Evolutionary conservation across 1,140 invertebrate species (phyloP).

Genomic region (Macrobrachium rosenbergii): DNA sequence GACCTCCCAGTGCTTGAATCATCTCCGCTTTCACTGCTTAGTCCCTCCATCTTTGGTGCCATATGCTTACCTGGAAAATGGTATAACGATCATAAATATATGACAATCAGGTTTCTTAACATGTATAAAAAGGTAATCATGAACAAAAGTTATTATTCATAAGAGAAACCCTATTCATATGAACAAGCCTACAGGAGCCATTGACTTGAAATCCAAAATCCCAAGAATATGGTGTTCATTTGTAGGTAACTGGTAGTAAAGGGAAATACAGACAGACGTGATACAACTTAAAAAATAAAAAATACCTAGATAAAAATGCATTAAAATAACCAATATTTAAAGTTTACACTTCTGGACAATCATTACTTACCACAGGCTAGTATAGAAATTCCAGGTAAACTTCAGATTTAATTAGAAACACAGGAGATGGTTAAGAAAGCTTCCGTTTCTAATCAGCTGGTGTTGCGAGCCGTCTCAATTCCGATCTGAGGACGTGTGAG

Average conservation of each 20-base stretch:
- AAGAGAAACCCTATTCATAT: neutral
- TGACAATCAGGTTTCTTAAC: too few species aligned
- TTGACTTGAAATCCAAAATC: neutral
- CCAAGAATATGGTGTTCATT: too few species aligned
- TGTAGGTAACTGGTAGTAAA: too few species aligned
- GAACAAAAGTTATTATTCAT: neutral
- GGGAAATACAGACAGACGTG: too few species aligned
- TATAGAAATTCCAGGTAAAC: too few species aligned
- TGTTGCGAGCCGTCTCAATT: neutral
- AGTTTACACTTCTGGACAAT: too few species aligned
- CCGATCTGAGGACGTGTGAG: conserved; percentile 6
- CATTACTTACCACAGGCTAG: too few species aligned
- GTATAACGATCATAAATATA: too few species aligned
- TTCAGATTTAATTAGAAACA: neutral
- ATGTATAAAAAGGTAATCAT: too few species aligned
- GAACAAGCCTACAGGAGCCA: neutral
- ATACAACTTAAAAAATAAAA: too few species aligned
- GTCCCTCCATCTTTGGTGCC: conserved; percentile 44
- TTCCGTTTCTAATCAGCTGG: neutral
- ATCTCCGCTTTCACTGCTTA: conserved; percentile 38
- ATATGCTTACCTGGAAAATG: neutral
- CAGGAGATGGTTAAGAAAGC: neutral
- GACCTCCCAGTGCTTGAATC: conserved; percentile 13
- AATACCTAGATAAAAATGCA: too few species aligned
- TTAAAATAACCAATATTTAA: too few species aligned